A percentile compares a stretch with the other conserved stretches of the same genome.
Conservation (phyloP, 2,113 vertebrate genomes). For the Podilymbus podiceps region DNA sequence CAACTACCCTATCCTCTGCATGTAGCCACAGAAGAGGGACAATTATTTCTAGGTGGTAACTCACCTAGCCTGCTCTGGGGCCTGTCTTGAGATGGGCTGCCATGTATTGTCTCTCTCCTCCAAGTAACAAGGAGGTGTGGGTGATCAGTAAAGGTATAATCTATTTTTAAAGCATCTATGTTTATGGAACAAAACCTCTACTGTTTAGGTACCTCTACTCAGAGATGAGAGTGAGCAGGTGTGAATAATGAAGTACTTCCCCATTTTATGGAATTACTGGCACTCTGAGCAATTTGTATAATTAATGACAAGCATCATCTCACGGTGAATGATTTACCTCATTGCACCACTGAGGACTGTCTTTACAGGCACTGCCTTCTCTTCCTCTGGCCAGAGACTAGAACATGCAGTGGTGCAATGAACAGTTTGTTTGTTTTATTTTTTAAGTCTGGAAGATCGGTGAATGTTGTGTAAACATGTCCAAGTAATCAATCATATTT, state of each 20-base stretch:
- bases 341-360: neutral
- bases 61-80: neutral
- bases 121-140: neutral
- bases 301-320: neutral
- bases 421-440: neutral
- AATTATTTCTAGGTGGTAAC: neutral
- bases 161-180: neutral
- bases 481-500: neutral
- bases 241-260: neutral
- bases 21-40: fast-evolving
- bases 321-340: neutral
- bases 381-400: neutral
- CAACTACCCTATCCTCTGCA: neutral
- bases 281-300: neutral
- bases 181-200: neutral
- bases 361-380: neutral
- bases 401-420: neutral
- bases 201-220: neutral
- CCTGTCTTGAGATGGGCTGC: neutral
- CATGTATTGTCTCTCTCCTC: neutral
- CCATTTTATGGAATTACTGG: neutral
- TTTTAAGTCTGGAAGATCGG: neutral
- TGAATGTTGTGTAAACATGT: neutral
- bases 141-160: neutral
- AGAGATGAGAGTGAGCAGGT: neutral